These are phyloP conservation scores for Pelobates fuscus DNA, from an alignment of 2,113 vertebrate species.

Conservation along the genomic window DNA sequence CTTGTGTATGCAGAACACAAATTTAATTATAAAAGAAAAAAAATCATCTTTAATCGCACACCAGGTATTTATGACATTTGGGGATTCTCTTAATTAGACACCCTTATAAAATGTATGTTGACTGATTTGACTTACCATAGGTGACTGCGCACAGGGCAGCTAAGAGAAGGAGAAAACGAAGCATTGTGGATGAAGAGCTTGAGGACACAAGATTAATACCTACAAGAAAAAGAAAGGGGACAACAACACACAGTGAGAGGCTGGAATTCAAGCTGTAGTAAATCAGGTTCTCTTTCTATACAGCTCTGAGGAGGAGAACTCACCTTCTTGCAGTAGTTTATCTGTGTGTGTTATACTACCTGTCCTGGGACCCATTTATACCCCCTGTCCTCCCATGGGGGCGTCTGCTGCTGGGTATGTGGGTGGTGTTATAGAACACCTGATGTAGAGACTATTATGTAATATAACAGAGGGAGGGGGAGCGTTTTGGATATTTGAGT, in stretches of 20 bases:
- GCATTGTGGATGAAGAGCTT: slow-evolving; percentile 11
- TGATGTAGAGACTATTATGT: neutral
- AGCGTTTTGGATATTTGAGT: too few relatives aligned
- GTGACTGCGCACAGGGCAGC: slow-evolving; percentile 20
- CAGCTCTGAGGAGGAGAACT: neutral
- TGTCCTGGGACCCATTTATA: slow-evolving; percentile 1
- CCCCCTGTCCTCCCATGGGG: neutral
- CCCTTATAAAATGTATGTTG: too few relatives aligned
- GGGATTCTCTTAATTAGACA: too few relatives aligned
- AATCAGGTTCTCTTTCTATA: too few relatives aligned
- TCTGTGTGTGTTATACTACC: neutral
- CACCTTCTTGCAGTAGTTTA: neutral
- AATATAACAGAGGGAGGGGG: neutral
- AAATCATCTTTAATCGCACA: too few relatives aligned
- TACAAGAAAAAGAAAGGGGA: neutral
- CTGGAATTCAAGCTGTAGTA: neutral
- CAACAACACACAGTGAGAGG: neutral
- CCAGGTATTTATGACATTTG: too few relatives aligned
- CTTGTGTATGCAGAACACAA: too few relatives aligned
- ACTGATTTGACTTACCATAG: slow-evolving; percentile 48
- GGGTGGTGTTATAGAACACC: neutral
- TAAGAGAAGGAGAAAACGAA: neutral
- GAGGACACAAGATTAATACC: neutral
- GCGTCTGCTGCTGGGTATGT: neutral
- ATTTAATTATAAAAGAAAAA: too few relatives aligned